Evolutionary conservation across 64 coral and sea anemone genomes (phyloP), one percentile per base, ranked within the genome.

Genomic region (Actinia equina): DNA sequence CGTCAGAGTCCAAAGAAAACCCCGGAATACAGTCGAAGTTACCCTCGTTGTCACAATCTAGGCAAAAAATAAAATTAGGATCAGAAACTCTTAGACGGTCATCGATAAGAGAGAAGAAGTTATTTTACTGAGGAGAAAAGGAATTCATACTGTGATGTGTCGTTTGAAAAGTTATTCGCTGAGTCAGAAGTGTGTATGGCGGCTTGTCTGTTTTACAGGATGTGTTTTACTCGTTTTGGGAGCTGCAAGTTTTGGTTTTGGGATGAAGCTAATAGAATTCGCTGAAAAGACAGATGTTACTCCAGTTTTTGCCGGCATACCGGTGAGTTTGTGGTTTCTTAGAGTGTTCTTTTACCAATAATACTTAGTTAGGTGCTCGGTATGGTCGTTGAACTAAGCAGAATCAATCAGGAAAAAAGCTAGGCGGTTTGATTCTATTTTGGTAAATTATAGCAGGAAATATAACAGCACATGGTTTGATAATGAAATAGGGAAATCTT

Each of bases 221-320:
- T n/a, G 62, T 17, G 15, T 86, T 61, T 44, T 78, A 8, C 63
- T 86, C n/a, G 5, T 87, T 20, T 71, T 91, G 42, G 89, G 89
- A 19, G 37, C 86, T 12, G 49, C 70, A 7, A 80, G 84, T 69
- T 91, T 86, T 82, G 89, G 89, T 52, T 78, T 81, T 51, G 89
- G 70, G 27, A 82, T 91, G 54, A 91, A 91, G 17, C 60, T 91
- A 19, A 67, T 61, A 23, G 89, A 91, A 57, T 91, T 79, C 44
- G 44, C 85, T 57, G 52, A 91, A 43, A 86, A 83, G 18, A 71
- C 74, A 0, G 86, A 61, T 69, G 11, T 91, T 27, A 85, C 89
- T 9, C 89, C 89, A 9, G 41, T 87, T 41, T 19, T 91, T 4
- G 55, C 84, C 46, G 89, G 71, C 37, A 44, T 86, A 44, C 89